Conservation (phyloP, 2,113 vertebrate species). For the Melanostigma gelatinosum region DNA sequence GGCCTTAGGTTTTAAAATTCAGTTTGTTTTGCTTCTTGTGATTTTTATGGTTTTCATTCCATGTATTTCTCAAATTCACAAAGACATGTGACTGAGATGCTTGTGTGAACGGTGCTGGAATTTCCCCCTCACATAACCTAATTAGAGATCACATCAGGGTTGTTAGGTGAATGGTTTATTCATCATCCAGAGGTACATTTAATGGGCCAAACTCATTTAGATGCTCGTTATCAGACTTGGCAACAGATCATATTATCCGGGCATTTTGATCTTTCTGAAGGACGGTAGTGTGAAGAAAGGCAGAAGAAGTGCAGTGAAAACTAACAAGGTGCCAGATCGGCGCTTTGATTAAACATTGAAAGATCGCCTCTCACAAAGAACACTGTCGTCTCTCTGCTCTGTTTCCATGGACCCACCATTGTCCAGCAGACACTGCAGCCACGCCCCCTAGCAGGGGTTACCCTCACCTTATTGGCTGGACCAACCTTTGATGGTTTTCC, state of each 20-base stretch:
- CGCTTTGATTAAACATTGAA: conserved; percentile 77
- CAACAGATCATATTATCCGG: conserved; percentile 71
- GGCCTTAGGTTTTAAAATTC: not conserved
- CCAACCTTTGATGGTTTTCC: conserved; percentile 35
- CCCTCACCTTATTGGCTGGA: conserved; percentile 14
- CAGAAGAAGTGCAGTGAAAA: conserved; percentile 39
- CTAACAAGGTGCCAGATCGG: conserved; percentile 54
- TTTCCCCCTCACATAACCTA: conserved; percentile 56
- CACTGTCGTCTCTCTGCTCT: conserved; percentile 26
- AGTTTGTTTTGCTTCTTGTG: not conserved
- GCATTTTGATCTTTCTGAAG: conserved; percentile 71
- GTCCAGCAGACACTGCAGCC: conserved; percentile 18
- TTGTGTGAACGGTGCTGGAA: not conserved
- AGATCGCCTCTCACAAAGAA: conserved; percentile 55
- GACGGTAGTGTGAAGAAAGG: conserved; percentile 41
- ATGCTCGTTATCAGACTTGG: conserved; percentile 74
- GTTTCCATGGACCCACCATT: conserved; percentile 32
- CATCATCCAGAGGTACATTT: conserved; percentile 74
- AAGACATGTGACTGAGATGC: not conserved
- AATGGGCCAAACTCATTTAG: conserved; percentile 74
- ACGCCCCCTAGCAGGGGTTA: not conserved
- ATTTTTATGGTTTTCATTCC: not conserved
- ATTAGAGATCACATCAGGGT: conserved; percentile 70
- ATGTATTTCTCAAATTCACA: not conserved
- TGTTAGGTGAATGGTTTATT: conserved; percentile 70